Conservation (phyloP, 2,113 vertebrate genomes). For the Saccopteryx leptura region DNA sequence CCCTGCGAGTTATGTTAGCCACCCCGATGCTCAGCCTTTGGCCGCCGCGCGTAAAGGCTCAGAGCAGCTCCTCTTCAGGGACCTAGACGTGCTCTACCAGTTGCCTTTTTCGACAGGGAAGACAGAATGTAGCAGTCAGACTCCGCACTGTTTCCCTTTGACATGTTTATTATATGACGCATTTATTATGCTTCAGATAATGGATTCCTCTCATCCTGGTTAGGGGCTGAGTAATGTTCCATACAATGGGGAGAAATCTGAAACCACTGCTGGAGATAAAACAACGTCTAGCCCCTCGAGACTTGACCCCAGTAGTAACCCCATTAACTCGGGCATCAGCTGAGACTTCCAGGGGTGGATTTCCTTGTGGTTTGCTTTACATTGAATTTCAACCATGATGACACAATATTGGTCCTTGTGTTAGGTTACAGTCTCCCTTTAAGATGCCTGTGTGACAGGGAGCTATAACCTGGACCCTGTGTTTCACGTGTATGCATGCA, state of each 20-base stretch:
- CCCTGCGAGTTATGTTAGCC: not conserved
- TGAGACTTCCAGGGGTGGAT: not conserved
- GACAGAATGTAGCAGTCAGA: fast-evolving
- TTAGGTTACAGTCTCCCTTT: not conserved
- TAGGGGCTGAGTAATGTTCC: not conserved
- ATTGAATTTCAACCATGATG: not conserved
- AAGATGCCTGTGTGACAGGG: not conserved
- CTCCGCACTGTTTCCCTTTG: not conserved
- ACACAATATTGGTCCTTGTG: not conserved
- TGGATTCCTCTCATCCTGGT: not conserved
- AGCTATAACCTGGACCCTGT: not conserved
- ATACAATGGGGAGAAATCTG: not conserved
- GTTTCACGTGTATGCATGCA: not conserved
- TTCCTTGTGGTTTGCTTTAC: slow-evolving; percentile 18
- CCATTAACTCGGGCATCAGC: not conserved
- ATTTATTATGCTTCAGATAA: not conserved
- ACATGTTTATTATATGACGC: not conserved
- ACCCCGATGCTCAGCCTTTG: not conserved
- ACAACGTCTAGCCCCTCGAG: not conserved
- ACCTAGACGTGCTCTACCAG: not conserved
- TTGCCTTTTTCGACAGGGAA: no score
- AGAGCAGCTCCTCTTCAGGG: no score
- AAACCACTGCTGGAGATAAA: not conserved
- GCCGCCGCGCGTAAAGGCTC: fast-evolving
- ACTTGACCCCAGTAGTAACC: not conserved